phyloP scores from a whole-genome alignment of 2,113 vertebrate species.

The Clarias gariepinus region DNA sequence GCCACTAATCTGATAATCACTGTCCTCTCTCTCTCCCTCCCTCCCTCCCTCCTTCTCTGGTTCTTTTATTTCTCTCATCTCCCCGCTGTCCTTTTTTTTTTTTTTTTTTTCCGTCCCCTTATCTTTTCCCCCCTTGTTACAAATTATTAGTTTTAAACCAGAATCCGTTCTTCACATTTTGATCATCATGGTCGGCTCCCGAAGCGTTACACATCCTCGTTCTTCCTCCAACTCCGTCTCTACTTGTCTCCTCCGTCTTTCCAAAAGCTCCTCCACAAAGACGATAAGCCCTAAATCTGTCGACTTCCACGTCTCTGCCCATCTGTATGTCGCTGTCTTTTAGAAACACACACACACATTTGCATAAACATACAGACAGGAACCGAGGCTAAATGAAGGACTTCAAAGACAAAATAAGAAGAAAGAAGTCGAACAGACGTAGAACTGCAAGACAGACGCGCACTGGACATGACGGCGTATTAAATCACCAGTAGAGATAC shows the following conservation, averaged over 20 bases:
- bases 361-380: slow-evolving; percentile 21
- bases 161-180: slow-evolving; percentile 15
- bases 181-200: not conserved
- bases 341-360: not conserved
- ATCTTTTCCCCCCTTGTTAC: not conserved
- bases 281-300: slow-evolving; percentile 54
- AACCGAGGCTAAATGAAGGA: not conserved
- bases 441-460: not conserved
- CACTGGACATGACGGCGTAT: not conserved
- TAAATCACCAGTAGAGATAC: not conserved
- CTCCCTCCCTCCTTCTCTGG: slow-evolving; percentile 8
- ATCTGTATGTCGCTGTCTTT: slow-evolving; percentile 41
- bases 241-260: slow-evolving; percentile 32
- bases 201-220: slow-evolving; percentile 1
- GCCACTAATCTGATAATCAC: slow-evolving; percentile 70
- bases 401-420: slow-evolving; percentile 14
- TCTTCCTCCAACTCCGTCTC: slow-evolving; percentile 48
- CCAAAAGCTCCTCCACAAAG: slow-evolving; percentile 56
- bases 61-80: slow-evolving; percentile 2
- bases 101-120: not conserved
- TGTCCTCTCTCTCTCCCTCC: slow-evolving; percentile 49
- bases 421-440: not conserved
- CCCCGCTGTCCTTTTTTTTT: not conserved
- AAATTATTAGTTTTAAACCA: slow-evolving; percentile 4
- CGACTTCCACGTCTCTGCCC: slow-evolving; percentile 45